Conservation (phyloP, 2,113 vertebrate genomes). For the Eudyptes chrysolophus region DNA sequence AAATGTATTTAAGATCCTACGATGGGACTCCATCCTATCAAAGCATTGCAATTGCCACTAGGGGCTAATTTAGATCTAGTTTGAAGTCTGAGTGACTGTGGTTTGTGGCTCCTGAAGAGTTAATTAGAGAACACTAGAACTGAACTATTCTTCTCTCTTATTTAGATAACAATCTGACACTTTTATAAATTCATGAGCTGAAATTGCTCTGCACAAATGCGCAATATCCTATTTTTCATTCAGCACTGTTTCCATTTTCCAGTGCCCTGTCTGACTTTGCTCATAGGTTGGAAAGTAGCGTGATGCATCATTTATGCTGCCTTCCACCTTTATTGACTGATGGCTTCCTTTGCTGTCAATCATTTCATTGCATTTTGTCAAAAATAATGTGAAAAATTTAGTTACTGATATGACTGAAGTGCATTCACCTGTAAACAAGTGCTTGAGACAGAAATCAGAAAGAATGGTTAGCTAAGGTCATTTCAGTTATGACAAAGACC, state of each 20-base stretch:
- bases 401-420: neutral
- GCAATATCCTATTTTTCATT: slow-evolving; percentile 43
- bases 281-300: slow-evolving; percentile 6
- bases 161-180: slow-evolving; percentile 20
- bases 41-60: neutral
- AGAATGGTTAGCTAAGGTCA: neutral
- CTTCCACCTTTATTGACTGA: slow-evolving; percentile 56
- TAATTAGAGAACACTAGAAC: neutral
- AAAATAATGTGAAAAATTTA: slow-evolving; percentile 11
- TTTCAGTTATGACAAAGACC: neutral
- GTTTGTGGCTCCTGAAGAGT: neutral
- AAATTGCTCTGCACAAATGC: neutral
- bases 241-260: slow-evolving; percentile 19
- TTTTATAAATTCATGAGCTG: slow-evolving; percentile 50
- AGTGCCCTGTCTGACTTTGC: slow-evolving; percentile 53
- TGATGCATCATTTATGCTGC: slow-evolving; percentile 63
- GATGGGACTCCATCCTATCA: neutral
- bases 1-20: neutral
- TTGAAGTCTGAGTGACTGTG: neutral
- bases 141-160: neutral
- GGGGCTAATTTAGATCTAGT: neutral
- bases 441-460: slow-evolving; percentile 24
- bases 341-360: slow-evolving; percentile 47
- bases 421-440: slow-evolving; percentile 30
- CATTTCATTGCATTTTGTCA: slow-evolving; percentile 23